These are phyloP conservation scores for Tanytarsus gracilentus DNA, from an alignment of 2,888 invertebrate genomes.

Conservation along the genomic window DNA sequence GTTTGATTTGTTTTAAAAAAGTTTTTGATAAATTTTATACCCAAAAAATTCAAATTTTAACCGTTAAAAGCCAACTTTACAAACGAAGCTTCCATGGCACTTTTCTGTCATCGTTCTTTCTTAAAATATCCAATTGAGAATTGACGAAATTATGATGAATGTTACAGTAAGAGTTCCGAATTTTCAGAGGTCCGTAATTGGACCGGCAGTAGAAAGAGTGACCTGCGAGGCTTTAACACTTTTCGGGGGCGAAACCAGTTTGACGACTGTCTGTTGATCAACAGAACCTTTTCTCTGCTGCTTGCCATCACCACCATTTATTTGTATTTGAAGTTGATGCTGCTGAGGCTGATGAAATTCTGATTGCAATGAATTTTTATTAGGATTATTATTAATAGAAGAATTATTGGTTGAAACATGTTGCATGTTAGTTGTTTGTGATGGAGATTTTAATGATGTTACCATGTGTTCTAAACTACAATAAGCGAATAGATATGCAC, in stretches of 20 bases:
- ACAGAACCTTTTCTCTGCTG: neutral
- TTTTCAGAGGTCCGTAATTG: conserved; percentile 16
- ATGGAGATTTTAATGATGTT: conserved; percentile 28
- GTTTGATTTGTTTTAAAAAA: too few relatives aligned
- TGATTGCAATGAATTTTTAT: conserved; percentile 25
- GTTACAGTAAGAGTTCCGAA: too few relatives aligned
- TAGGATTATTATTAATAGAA: conserved; percentile 18
- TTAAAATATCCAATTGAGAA: too few relatives aligned
- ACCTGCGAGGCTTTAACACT: conserved; percentile 21
- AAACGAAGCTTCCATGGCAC: too few relatives aligned
- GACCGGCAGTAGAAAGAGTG: conserved; percentile 2
- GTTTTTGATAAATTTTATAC: too few relatives aligned
- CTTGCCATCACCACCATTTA: conserved; percentile 23
- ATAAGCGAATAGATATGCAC: neutral
- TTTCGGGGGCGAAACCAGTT: conserved; percentile 15
- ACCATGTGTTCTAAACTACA: conserved; percentile 28
- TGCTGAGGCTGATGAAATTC: conserved; percentile 27
- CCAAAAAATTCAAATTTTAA: too few relatives aligned
- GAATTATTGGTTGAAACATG: neutral
- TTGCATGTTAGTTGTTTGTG: conserved; percentile 11
- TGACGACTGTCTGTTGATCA: conserved; percentile 9
- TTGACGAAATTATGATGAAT: too few relatives aligned
- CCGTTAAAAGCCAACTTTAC: too few relatives aligned
- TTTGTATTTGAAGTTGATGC: conserved; percentile 26
- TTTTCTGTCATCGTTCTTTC: too few relatives aligned